Conservation (phyloP, 2,888 invertebrate species). For the Papilio protenor region DNA sequence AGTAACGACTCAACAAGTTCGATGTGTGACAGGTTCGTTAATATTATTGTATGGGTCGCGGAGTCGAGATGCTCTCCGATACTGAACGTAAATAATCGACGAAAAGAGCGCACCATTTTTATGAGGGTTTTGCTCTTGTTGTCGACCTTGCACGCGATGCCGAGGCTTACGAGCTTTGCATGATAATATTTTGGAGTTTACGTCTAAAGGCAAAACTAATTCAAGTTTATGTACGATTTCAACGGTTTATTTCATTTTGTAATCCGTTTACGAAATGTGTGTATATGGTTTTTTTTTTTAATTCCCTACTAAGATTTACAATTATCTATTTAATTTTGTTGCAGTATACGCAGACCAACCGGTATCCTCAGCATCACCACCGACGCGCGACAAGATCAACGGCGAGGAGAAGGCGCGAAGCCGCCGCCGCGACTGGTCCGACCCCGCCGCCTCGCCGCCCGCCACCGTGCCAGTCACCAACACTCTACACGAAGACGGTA, state of each 20-base stretch:
- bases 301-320: neutral
- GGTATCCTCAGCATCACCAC: conserved; percentile 91
- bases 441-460: conserved; percentile 61
- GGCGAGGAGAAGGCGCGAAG: conserved; percentile 89
- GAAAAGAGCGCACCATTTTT: conserved; percentile 57
- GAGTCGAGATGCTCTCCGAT: conserved; percentile 45
- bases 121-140: conserved; percentile 55
- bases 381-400: conserved; percentile 91
- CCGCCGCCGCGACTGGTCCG: conserved; percentile 81
- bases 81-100: conserved; percentile 58
- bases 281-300: neutral
- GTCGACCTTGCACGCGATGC: conserved; percentile 68
- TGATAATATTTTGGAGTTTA: conserved; percentile 1
- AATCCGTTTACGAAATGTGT: neutral
- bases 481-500: conserved; percentile 59
- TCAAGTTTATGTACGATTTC: neutral
- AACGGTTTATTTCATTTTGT: neutral
- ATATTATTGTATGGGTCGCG: conserved; percentile 63
- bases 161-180: conserved; percentile 33
- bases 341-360: conserved; percentile 87
- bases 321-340: conserved; percentile 41
- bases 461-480: conserved; percentile 35
- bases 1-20: conserved; percentile 58
- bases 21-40: conserved; percentile 67
- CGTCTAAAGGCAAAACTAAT: neutral